Conservation (phyloP, 1,140 invertebrate genomes). For the Glomeris maerens region DNA sequence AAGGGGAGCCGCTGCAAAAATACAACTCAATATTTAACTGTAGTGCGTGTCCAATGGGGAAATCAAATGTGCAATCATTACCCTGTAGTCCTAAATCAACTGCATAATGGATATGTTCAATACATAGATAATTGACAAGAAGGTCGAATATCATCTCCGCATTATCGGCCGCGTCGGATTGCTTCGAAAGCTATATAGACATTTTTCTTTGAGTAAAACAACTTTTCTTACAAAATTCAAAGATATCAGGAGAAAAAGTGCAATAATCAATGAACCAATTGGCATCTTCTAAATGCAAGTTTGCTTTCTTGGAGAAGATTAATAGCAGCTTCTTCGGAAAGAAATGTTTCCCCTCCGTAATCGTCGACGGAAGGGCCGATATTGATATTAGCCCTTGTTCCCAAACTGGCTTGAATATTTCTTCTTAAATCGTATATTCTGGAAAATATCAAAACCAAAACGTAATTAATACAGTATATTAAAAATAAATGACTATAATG, state of each 20-base stretch:
- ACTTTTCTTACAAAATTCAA: slow-evolving; percentile 4
- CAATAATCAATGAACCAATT: slow-evolving; percentile 42
- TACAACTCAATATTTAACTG: slow-evolving; percentile 7
- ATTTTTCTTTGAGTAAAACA: slow-evolving; percentile 9
- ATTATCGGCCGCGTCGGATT: slow-evolving; percentile 61
- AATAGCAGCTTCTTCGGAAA: slow-evolving; percentile 92
- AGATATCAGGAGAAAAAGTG: slow-evolving; percentile 9
- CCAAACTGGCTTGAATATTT: slow-evolving; percentile 85
- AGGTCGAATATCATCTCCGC: slow-evolving; percentile 73
- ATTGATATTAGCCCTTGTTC: slow-evolving; percentile 78
- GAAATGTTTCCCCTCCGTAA: slow-evolving; percentile 91
- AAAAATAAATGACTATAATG: slow-evolving; percentile 3
- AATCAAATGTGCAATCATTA: slow-evolving; percentile 16
- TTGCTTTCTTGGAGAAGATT: slow-evolving; percentile 83
- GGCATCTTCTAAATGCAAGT: slow-evolving; percentile 74
- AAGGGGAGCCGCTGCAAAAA: slow-evolving; percentile 43
- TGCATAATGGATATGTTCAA: slow-evolving; percentile 92
- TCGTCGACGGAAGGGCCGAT: slow-evolving; percentile 80
- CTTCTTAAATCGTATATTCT: slow-evolving; percentile 82
- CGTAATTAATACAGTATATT: slow-evolving; percentile 11
- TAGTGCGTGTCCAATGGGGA: neutral
- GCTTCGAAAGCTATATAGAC: slow-evolving; percentile 54
- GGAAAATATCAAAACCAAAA: slow-evolving; percentile 15
- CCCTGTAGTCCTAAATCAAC: slow-evolving; percentile 77
- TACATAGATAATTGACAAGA: slow-evolving; percentile 67